Evolutionary conservation across 1,140 invertebrate genomes (phyloP).

Genomic region (Globodera rostochiensis): DNA sequence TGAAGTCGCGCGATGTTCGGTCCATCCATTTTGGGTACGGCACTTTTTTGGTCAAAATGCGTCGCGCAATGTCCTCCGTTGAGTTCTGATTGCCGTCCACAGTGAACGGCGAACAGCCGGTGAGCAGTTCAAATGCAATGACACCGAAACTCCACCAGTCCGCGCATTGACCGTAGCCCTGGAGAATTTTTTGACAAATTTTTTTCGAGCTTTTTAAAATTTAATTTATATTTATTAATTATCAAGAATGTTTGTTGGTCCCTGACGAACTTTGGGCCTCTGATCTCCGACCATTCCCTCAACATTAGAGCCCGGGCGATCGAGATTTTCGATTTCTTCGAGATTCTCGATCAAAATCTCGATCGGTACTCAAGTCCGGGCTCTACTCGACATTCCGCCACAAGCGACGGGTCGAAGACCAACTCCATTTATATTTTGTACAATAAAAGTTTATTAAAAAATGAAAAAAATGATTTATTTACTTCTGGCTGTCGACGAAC

Average conservation of each 20-base stretch:
- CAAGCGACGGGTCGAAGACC: no score
- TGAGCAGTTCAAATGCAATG: constrained; percentile 91
- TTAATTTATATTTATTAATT: neutral
- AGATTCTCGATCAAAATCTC: no score
- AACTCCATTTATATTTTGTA: no score
- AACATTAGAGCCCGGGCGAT: no score
- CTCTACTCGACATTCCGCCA: no score
- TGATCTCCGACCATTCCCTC: no score
- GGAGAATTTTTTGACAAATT: neutral
- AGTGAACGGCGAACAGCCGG: constrained; percentile 94
- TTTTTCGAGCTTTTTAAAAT: neutral
- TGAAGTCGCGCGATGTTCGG: constrained; percentile 73
- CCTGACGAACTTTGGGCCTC: no score
- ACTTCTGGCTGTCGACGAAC: constrained; percentile 76
- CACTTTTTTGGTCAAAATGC: constrained; percentile 83
- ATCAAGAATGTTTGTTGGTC: no score
- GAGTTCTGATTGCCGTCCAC: constrained; percentile 87
- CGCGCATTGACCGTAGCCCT: constrained; percentile 83
- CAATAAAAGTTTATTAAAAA: no score
- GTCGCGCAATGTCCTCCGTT: constrained; percentile 85
- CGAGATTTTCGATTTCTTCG: no score
- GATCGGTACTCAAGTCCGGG: no score
- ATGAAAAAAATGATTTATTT: neutral
- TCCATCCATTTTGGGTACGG: constrained; percentile 79
- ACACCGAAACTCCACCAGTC: constrained; percentile 79